A percentile compares a stretch with the other conserved stretches of the same genome.
Conservation (phyloP, 2,113 vertebrate species). For the Pithys albifrons region DNA sequence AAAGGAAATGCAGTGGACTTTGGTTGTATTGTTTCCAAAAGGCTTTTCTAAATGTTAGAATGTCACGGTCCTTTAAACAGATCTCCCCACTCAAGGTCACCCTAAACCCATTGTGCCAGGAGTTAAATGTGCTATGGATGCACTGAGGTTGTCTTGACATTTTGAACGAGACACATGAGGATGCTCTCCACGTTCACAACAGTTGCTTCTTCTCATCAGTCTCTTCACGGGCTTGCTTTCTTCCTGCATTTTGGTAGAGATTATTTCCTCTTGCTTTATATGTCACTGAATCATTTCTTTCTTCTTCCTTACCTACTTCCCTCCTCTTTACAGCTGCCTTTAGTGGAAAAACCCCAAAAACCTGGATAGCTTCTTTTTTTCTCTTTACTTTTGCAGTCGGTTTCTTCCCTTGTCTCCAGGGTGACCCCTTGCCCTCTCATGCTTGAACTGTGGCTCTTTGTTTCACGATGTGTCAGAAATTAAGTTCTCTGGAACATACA, state of each 20-base stretch:
- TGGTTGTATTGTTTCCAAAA: background rate
- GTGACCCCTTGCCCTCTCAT: background rate
- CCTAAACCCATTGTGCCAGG: background rate
- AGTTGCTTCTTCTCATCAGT: background rate
- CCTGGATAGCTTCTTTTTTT: background rate
- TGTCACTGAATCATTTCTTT: background rate
- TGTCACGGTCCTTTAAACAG: background rate
- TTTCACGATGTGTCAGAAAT: conserved; percentile 6
- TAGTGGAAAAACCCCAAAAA: background rate
- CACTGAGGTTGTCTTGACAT: background rate
- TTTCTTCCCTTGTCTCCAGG: background rate
- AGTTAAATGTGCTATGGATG: background rate
- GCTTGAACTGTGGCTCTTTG: conserved; percentile 13
- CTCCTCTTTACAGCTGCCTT: background rate
- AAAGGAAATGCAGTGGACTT: background rate
- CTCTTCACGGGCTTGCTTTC: background rate
- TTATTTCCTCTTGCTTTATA: background rate
- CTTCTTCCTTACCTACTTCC: background rate
- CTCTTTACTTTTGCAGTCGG: background rate
- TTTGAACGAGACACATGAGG: background rate
- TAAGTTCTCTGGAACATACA: background rate
- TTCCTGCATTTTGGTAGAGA: background rate
- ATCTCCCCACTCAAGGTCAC: background rate
- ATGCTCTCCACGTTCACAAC: background rate
- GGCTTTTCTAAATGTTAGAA: background rate